Evolutionary conservation across 2,888 invertebrate species (phyloP).

Genomic region (Aleiodes leptofemur): DNA sequence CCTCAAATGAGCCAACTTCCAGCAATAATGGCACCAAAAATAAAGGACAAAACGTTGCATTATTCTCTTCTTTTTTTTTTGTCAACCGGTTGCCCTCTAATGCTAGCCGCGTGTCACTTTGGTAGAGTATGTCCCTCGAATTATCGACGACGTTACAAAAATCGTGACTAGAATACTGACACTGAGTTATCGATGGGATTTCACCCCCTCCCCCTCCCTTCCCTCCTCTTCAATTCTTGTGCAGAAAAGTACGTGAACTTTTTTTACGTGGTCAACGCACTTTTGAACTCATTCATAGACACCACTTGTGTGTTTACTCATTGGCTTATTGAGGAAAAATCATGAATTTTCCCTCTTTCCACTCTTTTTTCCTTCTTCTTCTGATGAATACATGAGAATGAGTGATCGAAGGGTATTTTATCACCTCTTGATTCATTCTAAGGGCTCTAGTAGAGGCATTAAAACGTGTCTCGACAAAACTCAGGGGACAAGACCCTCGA

Average conservation of each 20-base stretch:
- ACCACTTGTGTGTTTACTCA: neutral
- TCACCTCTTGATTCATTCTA: constrained; percentile 4
- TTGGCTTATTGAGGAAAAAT: neutral
- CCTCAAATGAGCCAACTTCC: neutral
- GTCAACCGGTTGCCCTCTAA: neutral
- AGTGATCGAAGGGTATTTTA: constrained; percentile 25
- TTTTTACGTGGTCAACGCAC: constrained; percentile 7
- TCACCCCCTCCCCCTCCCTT: neutral
- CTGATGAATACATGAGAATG: constrained; percentile 2
- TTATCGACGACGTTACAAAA: constrained; percentile 28
- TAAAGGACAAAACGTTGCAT: neutral
- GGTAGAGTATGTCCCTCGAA: constrained; percentile 27
- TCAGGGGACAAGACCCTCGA: neutral
- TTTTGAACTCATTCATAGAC: neutral
- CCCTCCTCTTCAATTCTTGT: neutral
- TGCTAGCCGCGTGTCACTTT: constrained; percentile 14
- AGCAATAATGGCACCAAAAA: constrained; percentile 3
- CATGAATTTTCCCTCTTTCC: neutral
- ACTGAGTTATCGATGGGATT: constrained; percentile 21
- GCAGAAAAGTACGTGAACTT: too few species aligned
- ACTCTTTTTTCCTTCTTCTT: neutral
- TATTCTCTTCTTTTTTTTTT: neutral
- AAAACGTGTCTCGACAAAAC: constrained; percentile 20
- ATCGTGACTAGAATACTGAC: constrained; percentile 25
- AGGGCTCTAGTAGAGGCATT: neutral